Evolutionary conservation across 2,888 invertebrate species (phyloP).

Genomic region (Cepaea hortensis): DNA sequence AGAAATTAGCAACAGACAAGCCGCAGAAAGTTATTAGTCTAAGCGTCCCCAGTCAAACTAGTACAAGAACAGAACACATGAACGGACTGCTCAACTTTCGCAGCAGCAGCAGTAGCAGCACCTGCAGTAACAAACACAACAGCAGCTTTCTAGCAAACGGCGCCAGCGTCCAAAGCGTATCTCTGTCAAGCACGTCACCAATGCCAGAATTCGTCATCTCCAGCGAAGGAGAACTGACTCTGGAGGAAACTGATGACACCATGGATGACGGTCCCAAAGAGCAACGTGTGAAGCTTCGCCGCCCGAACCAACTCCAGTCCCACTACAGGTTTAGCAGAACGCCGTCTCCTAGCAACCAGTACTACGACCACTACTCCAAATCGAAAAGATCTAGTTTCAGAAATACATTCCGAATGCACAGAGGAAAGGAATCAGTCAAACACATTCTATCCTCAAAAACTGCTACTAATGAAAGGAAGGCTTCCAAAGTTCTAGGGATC

Average conservation of each 20-base stretch:
- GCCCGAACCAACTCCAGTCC: not conserved
- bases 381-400: slow-evolving; percentile 48
- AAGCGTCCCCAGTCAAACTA: not conserved
- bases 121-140: not conserved
- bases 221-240: slow-evolving; percentile 52
- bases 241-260: slow-evolving; percentile 52
- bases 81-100: not conserved
- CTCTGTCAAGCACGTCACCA: slow-evolving; percentile 11
- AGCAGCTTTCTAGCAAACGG: slow-evolving; percentile 26
- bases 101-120: not conserved
- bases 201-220: slow-evolving; percentile 41
- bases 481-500: slow-evolving; percentile 75
- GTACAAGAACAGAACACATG: not conserved
- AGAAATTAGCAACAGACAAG: not conserved
- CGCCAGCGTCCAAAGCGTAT: slow-evolving; percentile 20
- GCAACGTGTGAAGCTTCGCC: slow-evolving; percentile 22
- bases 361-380: not conserved
- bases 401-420: slow-evolving; percentile 50
- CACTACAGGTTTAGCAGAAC: slow-evolving; percentile 24
- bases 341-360: not conserved
- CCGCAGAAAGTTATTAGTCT: not conserved
- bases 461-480: slow-evolving; percentile 73
- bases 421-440: slow-evolving; percentile 47
- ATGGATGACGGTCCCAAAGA: slow-evolving; percentile 38
- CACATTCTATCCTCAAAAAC: slow-evolving; percentile 65